phyloP scores from a whole-genome alignment of 1,140 invertebrate genomes.

The Aphidius gifuensis region DNA sequence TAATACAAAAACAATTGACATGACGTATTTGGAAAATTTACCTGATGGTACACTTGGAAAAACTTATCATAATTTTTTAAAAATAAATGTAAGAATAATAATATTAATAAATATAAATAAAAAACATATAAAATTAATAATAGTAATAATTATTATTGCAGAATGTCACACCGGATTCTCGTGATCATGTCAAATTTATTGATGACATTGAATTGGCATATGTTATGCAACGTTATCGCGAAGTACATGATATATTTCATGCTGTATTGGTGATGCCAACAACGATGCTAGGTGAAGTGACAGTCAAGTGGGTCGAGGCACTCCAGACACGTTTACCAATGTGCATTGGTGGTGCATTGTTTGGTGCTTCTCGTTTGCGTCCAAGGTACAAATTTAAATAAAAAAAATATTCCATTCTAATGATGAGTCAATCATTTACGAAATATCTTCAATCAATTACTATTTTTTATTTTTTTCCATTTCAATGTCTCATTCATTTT shows the following conservation, averaged over 20 bases:
- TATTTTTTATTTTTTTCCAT: neutral
- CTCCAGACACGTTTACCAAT: constrained; percentile 87
- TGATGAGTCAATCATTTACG: constrained; percentile 1
- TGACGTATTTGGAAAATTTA: constrained; percentile 67
- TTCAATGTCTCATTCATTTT: neutral
- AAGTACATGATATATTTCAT: constrained; percentile 94
- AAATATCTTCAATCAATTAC: constrained; percentile 4
- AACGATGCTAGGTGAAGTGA: constrained; percentile 92
- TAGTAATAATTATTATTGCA: constrained; percentile 44
- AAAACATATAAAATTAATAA: constrained; percentile 9
- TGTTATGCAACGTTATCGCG: constrained; percentile 94
- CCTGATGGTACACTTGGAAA: constrained; percentile 81
- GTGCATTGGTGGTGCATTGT: constrained; percentile 82
- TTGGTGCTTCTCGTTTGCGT: constrained; percentile 77
- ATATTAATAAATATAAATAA: too few relatives aligned
- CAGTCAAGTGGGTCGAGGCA: constrained; percentile 96
- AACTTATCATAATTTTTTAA: constrained; percentile 80
- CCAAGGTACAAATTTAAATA: constrained; percentile 64
- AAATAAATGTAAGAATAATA: constrained; percentile 63
- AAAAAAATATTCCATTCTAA: constrained; percentile 12
- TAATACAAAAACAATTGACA: constrained; percentile 78
- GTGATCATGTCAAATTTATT: constrained; percentile 85
- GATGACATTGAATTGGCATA: constrained; percentile 89
- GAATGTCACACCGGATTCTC: constrained; percentile 90
- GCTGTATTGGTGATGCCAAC: constrained; percentile 89